Evolutionary conservation across 2,113 vertebrate species (phyloP).

Genomic region (Ceyx margarethae): DNA sequence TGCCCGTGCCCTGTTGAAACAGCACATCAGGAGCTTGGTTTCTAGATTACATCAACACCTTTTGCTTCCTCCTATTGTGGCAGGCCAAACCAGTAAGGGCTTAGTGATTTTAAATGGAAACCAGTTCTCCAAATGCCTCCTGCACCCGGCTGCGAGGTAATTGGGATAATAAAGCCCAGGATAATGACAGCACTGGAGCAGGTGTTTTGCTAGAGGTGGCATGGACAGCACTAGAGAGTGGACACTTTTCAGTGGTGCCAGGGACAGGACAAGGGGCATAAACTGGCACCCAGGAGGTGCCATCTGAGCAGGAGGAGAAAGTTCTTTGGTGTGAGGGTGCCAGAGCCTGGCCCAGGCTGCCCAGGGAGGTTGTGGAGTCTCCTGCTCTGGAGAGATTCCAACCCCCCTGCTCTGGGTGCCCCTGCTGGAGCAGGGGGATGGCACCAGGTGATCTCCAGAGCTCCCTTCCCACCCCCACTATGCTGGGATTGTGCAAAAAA

Average conservation of each 20-base stretch:
- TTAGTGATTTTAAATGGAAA: neutral
- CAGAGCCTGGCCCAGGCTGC: neutral
- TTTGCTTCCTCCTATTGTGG: neutral
- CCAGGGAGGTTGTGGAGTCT: neutral
- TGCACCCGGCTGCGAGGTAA: neutral
- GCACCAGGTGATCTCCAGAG: neutral
- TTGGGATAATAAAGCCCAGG: neutral
- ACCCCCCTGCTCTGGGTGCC: neutral
- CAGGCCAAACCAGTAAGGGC: conserved; percentile 12
- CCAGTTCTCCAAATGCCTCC: neutral
- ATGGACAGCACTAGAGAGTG: neutral
- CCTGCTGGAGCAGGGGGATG: neutral
- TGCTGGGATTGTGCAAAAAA: neutral
- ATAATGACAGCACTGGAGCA: neutral
- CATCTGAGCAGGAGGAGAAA: neutral
- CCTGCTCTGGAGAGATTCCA: neutral
- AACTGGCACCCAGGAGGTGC: neutral
- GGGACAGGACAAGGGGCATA: neutral
- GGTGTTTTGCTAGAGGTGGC: neutral
- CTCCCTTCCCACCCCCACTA: neutral
- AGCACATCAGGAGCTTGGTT: neutral
- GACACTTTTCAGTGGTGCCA: neutral
- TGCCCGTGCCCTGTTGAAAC: neutral
- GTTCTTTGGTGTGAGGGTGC: neutral
- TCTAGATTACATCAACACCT: neutral